Base-by-base conservation (phyloP, 2,797 vertebrate species). In the Rhabdophis nuchalis region DNA sequence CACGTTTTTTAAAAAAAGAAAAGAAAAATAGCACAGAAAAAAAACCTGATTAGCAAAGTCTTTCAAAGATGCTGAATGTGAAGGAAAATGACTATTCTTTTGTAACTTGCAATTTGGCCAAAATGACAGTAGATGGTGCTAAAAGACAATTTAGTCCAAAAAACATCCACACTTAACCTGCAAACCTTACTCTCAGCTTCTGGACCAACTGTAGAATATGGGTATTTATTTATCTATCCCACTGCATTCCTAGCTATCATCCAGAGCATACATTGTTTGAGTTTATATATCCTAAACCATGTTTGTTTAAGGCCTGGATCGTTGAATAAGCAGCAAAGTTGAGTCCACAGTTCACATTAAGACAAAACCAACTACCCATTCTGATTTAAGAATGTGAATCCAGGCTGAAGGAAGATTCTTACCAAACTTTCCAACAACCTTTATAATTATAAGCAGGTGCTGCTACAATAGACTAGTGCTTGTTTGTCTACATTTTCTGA, bases 71-170 rank as follows among this genome's bases (percentile, higher is more conserved):
- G 23, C 60, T 64, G 23, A 77, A 57, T 29, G 57, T 77, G 23
- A 11, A 18, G 32, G 77, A 50, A 46, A 7, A 46, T 8, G 58
- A 4, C 20, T n/a, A 60, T 50, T 41, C 2, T 58, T 36, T 41
- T 46, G 18, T 3, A 7, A 56, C 27, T 32, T 77, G 92, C 46
- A 46, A 27, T 68, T 1, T 32, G 68, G 68, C 16, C 41, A 23
- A 1, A 60, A 82, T 53, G 46, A 5, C 85, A 41, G 90, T 7
- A 87, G 95, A 89, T 86, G 91, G 95, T 58, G 89, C 92, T 86
- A 5, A 77, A 68, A 6, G 6, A 25, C 68, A 52, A 85, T 87
- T 85, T n/a, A 90, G 23, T 41, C 25, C 32, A 36, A 29, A 60
- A 52, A 11, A 53, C 36, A 46, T 12, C 2, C 57, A 86, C 25